phyloP scores from a whole-genome alignment of 2,797 vertebrate genomes.

The Allobates femoralis region DNA sequence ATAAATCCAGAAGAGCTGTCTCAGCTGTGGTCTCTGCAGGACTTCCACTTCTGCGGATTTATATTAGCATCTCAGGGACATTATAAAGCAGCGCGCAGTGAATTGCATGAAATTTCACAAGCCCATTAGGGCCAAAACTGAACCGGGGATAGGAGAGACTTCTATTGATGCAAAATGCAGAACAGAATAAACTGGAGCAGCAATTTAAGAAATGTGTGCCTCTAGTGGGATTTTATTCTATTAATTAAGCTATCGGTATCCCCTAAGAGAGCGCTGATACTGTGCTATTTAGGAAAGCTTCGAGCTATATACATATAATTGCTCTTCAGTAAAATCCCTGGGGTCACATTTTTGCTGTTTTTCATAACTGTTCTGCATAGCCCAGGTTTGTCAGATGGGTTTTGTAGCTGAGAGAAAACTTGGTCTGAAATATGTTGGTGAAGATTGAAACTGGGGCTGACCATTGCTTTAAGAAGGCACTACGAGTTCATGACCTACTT shows the following conservation, averaged over 20 bases:
- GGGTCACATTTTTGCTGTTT: not conserved
- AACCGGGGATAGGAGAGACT: not conserved
- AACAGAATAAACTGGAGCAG: constrained; percentile 5
- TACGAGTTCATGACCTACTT: no score
- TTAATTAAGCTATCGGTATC: constrained; percentile 31
- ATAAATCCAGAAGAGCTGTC: constrained; percentile 17
- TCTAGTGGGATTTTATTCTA: constrained; percentile 3
- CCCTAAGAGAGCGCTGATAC: not conserved
- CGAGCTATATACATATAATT: not conserved
- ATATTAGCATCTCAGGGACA: constrained; percentile 32
- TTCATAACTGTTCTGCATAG: constrained; percentile 1
- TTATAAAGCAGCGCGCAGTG: constrained; percentile 16
- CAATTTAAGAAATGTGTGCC: not conserved
- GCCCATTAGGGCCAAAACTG: not conserved
- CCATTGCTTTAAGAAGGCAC: no score
- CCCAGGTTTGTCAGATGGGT: not conserved
- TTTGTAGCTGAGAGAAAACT: not conserved
- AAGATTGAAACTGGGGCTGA: no score
- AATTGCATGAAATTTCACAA: constrained; percentile 14
- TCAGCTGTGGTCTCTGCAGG: constrained; percentile 49
- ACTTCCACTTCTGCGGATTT: constrained; percentile 29
- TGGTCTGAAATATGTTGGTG: not conserved
- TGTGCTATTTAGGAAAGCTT: not conserved
- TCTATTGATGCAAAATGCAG: constrained; percentile 36
- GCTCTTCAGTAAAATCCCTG: not conserved